phyloP scores from a whole-genome alignment of 2,113 vertebrate species.

The Campylomormyrus tamandua region DNA sequence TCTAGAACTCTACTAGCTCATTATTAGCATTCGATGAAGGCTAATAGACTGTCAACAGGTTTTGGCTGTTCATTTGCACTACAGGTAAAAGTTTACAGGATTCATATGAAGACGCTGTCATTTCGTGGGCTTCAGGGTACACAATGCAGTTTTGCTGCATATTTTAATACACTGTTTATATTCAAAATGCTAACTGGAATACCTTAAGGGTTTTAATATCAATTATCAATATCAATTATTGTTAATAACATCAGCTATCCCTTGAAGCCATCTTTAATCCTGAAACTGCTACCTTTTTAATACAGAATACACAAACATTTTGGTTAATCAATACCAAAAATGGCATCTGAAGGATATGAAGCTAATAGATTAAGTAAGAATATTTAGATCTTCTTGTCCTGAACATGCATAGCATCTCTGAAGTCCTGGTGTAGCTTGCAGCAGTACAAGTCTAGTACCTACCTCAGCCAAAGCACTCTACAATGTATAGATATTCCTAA shows the following conservation, averaged over 20 bases:
- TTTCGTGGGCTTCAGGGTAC: neutral
- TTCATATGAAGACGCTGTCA: neutral
- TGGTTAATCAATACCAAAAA: neutral
- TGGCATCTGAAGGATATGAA: neutral
- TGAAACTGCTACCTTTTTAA: neutral
- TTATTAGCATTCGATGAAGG: constrained; percentile 30
- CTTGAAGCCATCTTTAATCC: neutral
- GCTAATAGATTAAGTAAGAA: neutral
- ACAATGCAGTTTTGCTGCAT: constrained; percentile 1
- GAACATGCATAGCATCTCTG: neutral
- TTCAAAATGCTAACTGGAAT: neutral
- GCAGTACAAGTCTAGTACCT: neutral
- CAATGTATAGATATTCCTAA: neutral
- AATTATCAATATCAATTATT: neutral
- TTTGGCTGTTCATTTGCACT: constrained; percentile 16
- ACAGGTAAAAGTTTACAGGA: neutral
- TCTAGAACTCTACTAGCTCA: constrained; percentile 32
- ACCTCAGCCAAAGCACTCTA: neutral
- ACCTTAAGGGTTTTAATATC: neutral
- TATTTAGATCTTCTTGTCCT: neutral
- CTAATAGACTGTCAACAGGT: constrained; percentile 36
- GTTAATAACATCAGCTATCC: neutral
- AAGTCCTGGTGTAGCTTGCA: neutral
- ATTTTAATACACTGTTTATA: neutral
- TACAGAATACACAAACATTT: neutral